phyloP scores from a whole-genome alignment of 2,113 vertebrate genomes.

The Stegostoma tigrinum region DNA sequence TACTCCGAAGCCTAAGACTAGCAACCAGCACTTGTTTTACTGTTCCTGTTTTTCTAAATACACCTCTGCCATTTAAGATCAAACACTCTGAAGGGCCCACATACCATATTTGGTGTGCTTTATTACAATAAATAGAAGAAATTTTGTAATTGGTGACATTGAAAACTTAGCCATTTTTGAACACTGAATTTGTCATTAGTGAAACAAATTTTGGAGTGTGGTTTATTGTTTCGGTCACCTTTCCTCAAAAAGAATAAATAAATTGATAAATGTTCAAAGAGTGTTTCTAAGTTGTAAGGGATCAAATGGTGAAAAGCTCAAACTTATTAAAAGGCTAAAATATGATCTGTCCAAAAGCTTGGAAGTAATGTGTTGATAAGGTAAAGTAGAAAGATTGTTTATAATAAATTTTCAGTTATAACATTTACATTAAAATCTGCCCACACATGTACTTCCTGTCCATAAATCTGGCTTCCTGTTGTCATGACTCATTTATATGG shows the following conservation, averaged over 20 bases:
- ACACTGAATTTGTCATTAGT: background rate
- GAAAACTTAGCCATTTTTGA: background rate
- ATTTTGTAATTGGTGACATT: background rate
- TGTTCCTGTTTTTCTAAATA: background rate
- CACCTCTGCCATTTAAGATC: background rate
- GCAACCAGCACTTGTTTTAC: background rate
- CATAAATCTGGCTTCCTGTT: background rate
- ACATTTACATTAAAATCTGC: background rate
- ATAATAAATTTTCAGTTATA: background rate
- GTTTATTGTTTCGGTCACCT: background rate
- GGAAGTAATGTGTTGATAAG: background rate
- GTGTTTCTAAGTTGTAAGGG: background rate
- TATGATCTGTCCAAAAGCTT: background rate
- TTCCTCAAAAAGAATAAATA: background rate
- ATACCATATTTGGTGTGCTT: background rate
- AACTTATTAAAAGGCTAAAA: background rate
- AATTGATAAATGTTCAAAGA: background rate
- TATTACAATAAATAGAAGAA: background rate
- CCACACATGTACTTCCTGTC: background rate
- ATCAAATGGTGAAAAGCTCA: background rate
- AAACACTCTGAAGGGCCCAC: background rate
- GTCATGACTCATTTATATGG: background rate
- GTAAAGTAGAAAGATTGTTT: background rate
- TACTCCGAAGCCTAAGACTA: background rate
- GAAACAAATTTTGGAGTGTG: background rate